phyloP scores from a whole-genome alignment of 2,888 invertebrate genomes.

The Apoda limacodes region DNA sequence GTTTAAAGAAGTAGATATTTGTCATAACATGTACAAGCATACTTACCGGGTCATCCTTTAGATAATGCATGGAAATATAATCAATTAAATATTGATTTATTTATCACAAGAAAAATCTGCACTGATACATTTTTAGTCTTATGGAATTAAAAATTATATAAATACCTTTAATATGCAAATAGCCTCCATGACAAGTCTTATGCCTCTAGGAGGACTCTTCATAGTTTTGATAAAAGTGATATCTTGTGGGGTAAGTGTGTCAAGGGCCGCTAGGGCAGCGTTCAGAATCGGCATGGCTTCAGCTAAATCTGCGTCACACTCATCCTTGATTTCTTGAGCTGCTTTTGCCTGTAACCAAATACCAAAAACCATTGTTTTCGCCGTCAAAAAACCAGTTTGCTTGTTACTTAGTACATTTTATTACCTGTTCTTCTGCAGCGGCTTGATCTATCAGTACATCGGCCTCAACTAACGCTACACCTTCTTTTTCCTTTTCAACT shows the following conservation, averaged over 20 bases:
- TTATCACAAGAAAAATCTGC: background rate
- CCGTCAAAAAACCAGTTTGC: no score
- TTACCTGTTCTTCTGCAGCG: constrained; percentile 80
- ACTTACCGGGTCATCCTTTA: background rate
- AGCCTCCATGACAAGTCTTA: constrained; percentile 94
- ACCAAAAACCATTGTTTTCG: no score
- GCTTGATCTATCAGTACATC: constrained; percentile 84
- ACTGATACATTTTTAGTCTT: constrained; percentile 38
- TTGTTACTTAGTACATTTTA: background rate
- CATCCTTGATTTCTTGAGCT: constrained; percentile 90
- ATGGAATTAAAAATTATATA: background rate
- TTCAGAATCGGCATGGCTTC: constrained; percentile 94
- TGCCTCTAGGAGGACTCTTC: constrained; percentile 94
- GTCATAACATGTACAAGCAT: background rate
- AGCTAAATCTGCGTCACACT: constrained; percentile 91
- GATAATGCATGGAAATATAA: background rate
- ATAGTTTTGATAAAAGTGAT: constrained; percentile 95
- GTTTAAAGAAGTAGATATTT: no score
- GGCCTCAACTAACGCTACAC: constrained; percentile 85
- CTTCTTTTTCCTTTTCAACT: constrained; percentile 89
- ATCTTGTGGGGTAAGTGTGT: constrained; percentile 90
- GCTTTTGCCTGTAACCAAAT: constrained; percentile 59
- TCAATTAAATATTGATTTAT: no score
- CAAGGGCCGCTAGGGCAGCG: constrained; percentile 86
- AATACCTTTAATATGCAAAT: constrained; percentile 89